Percentiles rank a stretch among this genome's conserved stretches.
Conservation (phyloP, 2,797 vertebrate species). For the Yasuhikotakia modesta region DNA sequence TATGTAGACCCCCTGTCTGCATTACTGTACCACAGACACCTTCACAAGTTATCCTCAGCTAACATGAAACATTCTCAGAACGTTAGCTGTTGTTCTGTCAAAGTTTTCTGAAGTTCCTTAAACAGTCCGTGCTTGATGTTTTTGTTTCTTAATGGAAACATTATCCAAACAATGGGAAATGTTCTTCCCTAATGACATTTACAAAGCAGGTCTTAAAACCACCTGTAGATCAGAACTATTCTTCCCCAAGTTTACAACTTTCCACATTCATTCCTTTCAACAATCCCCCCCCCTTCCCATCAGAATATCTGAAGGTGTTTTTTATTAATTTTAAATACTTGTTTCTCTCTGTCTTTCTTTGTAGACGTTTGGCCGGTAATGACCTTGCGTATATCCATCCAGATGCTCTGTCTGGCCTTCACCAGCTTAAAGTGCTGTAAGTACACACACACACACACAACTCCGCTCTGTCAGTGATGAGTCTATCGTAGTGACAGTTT, state of each 20-base stretch:
- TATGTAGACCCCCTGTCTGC: slow-evolving; percentile 63
- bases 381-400: slow-evolving; percentile 98
- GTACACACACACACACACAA: slow-evolving; percentile 66
- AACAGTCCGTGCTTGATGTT: too few species aligned
- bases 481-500: slow-evolving; percentile 26
- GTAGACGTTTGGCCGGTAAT: slow-evolving; percentile 95
- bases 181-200: too few species aligned
- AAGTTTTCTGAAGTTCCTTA: too few species aligned
- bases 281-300: not conserved
- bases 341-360: slow-evolving; percentile 34
- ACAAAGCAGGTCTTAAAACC: not conserved
- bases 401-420: slow-evolving; percentile 94
- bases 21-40: slow-evolving; percentile 45
- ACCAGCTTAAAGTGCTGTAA: slow-evolving; percentile 99
- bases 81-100: too few species aligned
- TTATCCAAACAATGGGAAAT: too few species aligned
- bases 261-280: not conserved
- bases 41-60: not conserved
- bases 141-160: too few species aligned
- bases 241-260: not conserved
- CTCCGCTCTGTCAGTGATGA: slow-evolving; percentile 16
- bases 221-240: too few species aligned
- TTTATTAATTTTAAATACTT: not conserved
- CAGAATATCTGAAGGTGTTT: not conserved
- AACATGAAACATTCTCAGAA: not conserved